Evolutionary conservation across 2,888 invertebrate species (phyloP), one percentile per base, ranked within the genome.

Genomic region (Polia nebulosa): DNA sequence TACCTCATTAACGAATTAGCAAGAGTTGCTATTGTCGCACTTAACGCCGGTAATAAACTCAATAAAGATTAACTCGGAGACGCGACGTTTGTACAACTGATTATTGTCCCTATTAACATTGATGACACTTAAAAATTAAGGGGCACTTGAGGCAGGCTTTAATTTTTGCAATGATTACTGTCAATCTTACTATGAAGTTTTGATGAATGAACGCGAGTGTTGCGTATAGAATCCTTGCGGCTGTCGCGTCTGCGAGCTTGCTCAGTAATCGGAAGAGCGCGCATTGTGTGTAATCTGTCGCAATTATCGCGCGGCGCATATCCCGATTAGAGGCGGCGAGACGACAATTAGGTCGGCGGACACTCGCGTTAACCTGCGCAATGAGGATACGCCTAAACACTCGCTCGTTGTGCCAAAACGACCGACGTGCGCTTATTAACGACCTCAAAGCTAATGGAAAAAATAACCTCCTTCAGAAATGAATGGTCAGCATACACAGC

Each of bases 331-430:
- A 88, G 70, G 87, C 92, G 94, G 77, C 94, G 94, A 91, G 94
- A 90, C 93, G 91, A 84, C 95, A 95, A 95, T 95, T 95, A 95
- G 95, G 95, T 91, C 94, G 92, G 91, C 95, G 95, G 95, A 95
- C 95, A 95, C 88, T 89, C 94, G 93, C 93, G 92, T 95, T 95
- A 95, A 92, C 93, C 92, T 92, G 92, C 82, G 80, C 92, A 95
- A 95, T 95, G 94, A 95, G 95, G 95, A 95, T 94, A 95, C 95
- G 94, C 92, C 94, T 95, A 93, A 94, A 93, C 94, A 92, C 91
- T 74, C 79, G 86, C 89, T 91, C 88, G 87, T 92, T 91, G 90
- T 88, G 90, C 91, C 91, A 91, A 93, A 92, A 91, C 86, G 88
- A 85, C 87, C 79, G 78, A 62, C 66, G 65, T 61, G 85, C 82